Base-by-base conservation (phyloP, 2,888 invertebrate species). In the Philhelius pedissequus region DNA sequence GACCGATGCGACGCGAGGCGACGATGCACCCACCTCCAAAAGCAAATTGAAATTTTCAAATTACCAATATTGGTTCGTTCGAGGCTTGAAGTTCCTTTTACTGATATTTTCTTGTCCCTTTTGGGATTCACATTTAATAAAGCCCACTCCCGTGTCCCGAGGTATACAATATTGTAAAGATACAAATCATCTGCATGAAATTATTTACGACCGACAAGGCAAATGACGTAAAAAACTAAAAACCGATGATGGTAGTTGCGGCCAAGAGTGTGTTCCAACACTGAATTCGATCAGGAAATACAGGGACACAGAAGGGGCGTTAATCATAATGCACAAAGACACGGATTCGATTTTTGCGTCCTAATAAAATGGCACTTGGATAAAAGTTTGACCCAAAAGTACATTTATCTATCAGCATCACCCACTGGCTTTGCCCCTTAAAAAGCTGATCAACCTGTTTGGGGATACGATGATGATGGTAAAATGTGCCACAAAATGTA, bases 341-440 rank as follows among this genome's bases (percentile, higher is more conserved):
- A 70, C 40, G 64, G 70, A 66, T 74, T 81, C 68, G 74, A 68
- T 71, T 78, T 77, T 71, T 80, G 58, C 69, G 78, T 70, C 48
- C 80, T 68, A 80, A 84, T 84, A 75, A 80, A 84, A 80, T 80
- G 80, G 50, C 62, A 80, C 38, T 52, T 54, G 71, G 80, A 76
- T 73, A 86, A 74, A 68, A 78, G 80, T 86, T 79, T 86, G 86
- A 86, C 86, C 86, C 77, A 86, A 76, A 86, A 74, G 71, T 62
- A 70, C 86, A 86, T 86, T 86, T 86, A 86, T 86, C 86, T 86
- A 86, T 80, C 80, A 56, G 20, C 56, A 56, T 32, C 56, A 75
- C 80, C 80, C 74, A 64, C 54, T 64, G 38, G 20, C 7, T 25
- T 48, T 48, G 45, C 64, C 20, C 64, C 20, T 64, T 6, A 45